Conservation (phyloP, 2,113 vertebrate genomes). For the Sylvia atricapilla region DNA sequence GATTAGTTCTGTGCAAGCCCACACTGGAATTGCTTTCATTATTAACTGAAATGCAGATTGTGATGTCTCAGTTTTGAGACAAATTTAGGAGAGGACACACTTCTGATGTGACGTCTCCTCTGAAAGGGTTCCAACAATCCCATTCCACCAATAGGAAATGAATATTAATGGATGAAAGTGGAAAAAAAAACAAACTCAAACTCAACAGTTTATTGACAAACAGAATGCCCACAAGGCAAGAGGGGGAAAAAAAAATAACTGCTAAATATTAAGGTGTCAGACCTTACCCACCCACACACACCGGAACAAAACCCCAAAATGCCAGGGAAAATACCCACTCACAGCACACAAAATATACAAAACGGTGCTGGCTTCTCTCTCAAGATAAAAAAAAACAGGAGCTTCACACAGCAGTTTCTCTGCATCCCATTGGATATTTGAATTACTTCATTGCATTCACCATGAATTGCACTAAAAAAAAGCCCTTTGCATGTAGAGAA, state of each 20-base stretch:
- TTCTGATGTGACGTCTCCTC: neutral
- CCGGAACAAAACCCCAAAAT: neutral
- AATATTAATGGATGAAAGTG: neutral
- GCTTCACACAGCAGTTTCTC: neutral
- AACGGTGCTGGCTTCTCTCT: fast-evolving
- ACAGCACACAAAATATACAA: neutral
- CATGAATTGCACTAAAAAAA: neutral
- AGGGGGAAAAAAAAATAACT: neutral
- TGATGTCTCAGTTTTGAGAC: neutral
- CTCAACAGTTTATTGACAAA: neutral
- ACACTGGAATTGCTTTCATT: neutral
- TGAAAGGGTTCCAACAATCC: neutral
- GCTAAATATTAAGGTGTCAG: neutral
- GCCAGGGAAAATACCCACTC: neutral
- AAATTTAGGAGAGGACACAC: neutral
- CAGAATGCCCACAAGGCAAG: neutral
- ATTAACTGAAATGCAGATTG: neutral
- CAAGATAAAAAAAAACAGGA: neutral
- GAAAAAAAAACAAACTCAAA: neutral
- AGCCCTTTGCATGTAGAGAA: neutral
- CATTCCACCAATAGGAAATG: neutral
- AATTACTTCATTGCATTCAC: neutral
- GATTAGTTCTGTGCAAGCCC: neutral
- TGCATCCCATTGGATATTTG: neutral
- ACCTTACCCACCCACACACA: neutral